Conservation (phyloP, 2,888 invertebrate species). For the Trichopoda pennipes region DNA sequence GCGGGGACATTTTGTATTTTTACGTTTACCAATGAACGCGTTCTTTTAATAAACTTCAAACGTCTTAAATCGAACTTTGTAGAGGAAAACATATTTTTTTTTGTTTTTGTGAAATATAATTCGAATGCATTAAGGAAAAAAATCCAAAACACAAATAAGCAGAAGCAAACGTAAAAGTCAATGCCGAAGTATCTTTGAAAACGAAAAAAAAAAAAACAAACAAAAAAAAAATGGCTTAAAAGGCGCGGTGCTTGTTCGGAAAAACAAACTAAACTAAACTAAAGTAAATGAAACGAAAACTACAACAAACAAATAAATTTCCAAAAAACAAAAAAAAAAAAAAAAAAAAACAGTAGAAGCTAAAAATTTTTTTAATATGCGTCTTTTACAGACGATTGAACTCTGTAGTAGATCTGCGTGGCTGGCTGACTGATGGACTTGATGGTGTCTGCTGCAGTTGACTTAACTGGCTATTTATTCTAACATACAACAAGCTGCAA, state of each 20-base stretch:
- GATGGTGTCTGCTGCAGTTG: constrained; percentile 1
- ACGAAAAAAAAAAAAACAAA: not conserved
- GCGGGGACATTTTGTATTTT: constrained; percentile 18
- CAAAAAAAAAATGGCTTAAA: constrained; percentile 4
- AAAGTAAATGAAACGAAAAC: not conserved
- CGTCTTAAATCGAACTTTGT: constrained; percentile 17
- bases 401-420: constrained; percentile 24
- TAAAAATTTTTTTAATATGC: constrained; percentile 13
- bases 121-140: constrained; percentile 43
- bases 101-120: constrained; percentile 55
- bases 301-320: constrained; percentile 4
- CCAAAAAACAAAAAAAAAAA: constrained; percentile 10
- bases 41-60: constrained; percentile 15
- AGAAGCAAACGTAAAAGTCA: constrained; percentile 20
- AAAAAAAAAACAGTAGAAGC: constrained; percentile 20
- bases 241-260: constrained; percentile 53
- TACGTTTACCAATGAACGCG: not conserved
- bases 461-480: constrained; percentile 4
- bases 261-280: constrained; percentile 20
- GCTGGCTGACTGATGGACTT: constrained; percentile 4
- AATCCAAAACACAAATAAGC: constrained; percentile 1
- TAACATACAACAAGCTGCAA: not conserved
- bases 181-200: constrained; percentile 32
- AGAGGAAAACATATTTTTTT: constrained; percentile 25
- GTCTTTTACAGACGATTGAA: constrained; percentile 51